phyloP scores from a whole-genome alignment of 2,797 vertebrate genomes.

The Oryzias dopingdopingensis region DNA sequence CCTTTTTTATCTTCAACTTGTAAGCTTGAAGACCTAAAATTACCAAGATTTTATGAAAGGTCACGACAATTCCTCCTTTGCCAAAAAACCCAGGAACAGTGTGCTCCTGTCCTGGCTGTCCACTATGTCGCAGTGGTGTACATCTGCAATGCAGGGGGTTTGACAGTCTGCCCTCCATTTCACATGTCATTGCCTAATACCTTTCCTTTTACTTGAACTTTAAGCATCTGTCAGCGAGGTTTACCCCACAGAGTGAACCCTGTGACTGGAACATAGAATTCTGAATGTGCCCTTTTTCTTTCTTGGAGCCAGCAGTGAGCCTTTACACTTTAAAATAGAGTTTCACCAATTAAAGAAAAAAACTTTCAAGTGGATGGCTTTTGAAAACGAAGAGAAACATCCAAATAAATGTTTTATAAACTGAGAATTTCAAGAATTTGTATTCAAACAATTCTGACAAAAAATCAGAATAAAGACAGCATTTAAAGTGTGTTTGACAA shows the following conservation, averaged over 20 bases:
- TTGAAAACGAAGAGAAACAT: no score
- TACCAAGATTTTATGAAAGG: conserved; percentile 6
- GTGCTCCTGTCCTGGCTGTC: conserved; percentile 51
- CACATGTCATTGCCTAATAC: conserved; percentile 74
- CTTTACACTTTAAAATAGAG: conserved; percentile 34
- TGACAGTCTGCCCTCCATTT: conserved; percentile 73
- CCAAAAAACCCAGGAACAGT: conserved; percentile 34
- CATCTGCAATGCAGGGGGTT: conserved; percentile 73
- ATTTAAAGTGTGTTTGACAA: no score
- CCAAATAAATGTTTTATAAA: no score
- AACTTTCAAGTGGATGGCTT: background rate
- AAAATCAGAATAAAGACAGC: no score
- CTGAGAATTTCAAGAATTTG: no score
- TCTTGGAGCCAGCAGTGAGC: conserved; percentile 36
- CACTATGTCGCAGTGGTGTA: conserved; percentile 65
- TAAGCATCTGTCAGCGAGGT: conserved; percentile 68
- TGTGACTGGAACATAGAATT: conserved; percentile 58
- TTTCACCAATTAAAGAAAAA: conserved; percentile 29
- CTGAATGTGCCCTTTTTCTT: conserved; percentile 31
- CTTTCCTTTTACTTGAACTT: conserved; percentile 68
- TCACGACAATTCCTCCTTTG: conserved; percentile 25
- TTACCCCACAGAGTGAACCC: conserved; percentile 63
- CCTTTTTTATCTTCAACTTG: conserved; percentile 6
- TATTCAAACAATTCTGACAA: no score
- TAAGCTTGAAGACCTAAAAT: conserved; percentile 14